These are phyloP conservation scores for Parthenolecanium corni DNA, from an alignment of 2,888 invertebrate species.

Conservation along the genomic window DNA sequence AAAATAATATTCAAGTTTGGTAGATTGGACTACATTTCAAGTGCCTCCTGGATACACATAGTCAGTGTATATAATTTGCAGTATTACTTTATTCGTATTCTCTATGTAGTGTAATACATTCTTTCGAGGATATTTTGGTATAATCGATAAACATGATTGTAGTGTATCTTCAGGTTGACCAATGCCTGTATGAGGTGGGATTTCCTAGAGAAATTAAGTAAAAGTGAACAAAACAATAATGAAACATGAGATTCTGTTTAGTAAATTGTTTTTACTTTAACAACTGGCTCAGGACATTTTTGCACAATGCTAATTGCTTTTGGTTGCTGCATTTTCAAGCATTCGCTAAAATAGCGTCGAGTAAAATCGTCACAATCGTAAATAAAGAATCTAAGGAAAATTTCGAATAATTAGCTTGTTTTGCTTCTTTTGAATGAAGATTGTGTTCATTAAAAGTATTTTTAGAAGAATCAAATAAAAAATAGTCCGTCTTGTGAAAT, in stretches of 20 bases:
- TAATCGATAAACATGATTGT: conserved; percentile 55
- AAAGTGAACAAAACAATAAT: not conserved
- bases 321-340: conserved; percentile 41
- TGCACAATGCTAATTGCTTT: conserved; percentile 37
- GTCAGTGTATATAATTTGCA: no score
- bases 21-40: no score
- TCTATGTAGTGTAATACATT: conserved; percentile 62
- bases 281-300: conserved; percentile 17
- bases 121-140: conserved; percentile 61
- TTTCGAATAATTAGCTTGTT: not conserved
- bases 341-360: conserved; percentile 53
- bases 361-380: conserved; percentile 73
- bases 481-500: no score
- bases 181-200: conserved; percentile 58
- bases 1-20: no score
- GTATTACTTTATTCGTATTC: conserved; percentile 52
- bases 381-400: conserved; percentile 48
- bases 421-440: not conserved
- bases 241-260: not conserved
- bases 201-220: conserved; percentile 36
- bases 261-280: not conserved
- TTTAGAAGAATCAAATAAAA: no score
- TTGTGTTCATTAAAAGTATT: not conserved
- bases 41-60: no score
- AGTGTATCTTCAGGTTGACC: conserved; percentile 68